Base-by-base conservation (phyloP, 2,113 vertebrate species). In the Alexandromys fortis region DNA sequence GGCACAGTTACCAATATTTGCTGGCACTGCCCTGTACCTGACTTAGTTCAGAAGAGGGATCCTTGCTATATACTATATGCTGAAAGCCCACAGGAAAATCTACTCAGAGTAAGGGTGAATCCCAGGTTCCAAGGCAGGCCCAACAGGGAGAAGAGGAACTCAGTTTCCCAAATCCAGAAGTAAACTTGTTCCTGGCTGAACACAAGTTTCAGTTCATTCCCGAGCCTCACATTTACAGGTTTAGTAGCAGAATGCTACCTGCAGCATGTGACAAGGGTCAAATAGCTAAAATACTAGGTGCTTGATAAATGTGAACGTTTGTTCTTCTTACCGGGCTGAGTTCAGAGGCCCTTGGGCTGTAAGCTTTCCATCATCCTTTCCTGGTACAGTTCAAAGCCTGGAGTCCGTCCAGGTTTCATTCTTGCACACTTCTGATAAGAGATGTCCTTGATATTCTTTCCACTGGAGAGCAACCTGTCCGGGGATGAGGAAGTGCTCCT, bases 271-370 rank as follows among this genome's bases (percentile, higher is more conserved):
- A 26, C 61, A 16, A 42, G 52, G n/a, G 47, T 24, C 22, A 3
- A 21, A 58, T 30, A 30, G 28, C 10, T 49, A 16, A 67, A 67
- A 75, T 45, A n/a, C 7, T 3, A 90, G 75, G 61, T 65, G 26
- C 12, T 86, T 76, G 7, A 3, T 9, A 30, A 13, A 72, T 28
- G 8, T 3, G 21, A 68, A 86, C 4, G 24, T 75, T 52, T n/a
- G 30, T 9, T 67, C 49, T 67, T 52, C 47, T 91, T 73, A 8
- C 5, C 4, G 5, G 14, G 9, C 5, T 95, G 70, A 89, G 68
- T 1, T 26, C 45, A 0, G 35, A 35, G 4, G 24, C 4, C 61
- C 21, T n/a, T 2, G 0, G 45, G 38, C 6, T 30, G 4, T 17
- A 10, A 17, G 8, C 52, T 45, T 33, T 67, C 38, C 22, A 9